Evolutionary conservation across 2,888 invertebrate species (phyloP).

Genomic region (Caenorhabditis macrosperma): DNA sequence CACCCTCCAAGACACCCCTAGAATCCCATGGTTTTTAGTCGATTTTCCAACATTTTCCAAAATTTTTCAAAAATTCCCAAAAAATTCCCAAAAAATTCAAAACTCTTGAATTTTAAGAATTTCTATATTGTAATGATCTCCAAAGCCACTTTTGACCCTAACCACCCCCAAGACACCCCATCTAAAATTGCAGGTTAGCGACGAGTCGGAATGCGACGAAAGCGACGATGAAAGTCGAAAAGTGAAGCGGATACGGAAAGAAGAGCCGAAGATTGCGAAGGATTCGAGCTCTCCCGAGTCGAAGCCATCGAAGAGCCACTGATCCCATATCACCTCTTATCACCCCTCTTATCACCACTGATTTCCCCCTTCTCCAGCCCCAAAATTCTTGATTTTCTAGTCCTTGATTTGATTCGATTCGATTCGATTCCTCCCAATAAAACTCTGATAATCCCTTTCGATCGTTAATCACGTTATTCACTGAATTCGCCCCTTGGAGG

Average conservation of each 20-base stretch:
- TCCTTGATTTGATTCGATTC: conserved; percentile 6
- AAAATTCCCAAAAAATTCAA: too few species aligned
- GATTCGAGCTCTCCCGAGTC: conserved; percentile 45
- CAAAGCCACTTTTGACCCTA: too few species aligned
- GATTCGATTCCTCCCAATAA: too few species aligned
- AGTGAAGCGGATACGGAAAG: conserved; percentile 20
- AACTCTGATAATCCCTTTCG: too few species aligned
- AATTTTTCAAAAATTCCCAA: too few species aligned
- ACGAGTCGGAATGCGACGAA: conserved; percentile 62
- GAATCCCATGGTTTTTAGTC: too few species aligned
- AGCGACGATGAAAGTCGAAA: conserved; percentile 55
- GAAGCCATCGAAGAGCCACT: not conserved
- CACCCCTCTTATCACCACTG: not conserved
- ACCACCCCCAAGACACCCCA: conserved; percentile 17
- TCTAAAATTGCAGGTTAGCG: conserved; percentile 49
- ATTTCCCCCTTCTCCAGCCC: not conserved
- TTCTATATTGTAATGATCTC: too few species aligned
- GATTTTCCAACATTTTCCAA: too few species aligned
- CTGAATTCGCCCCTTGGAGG: too few species aligned
- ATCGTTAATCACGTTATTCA: conserved; percentile 37
- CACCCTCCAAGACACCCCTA: too few species aligned
- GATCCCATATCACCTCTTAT: not conserved
- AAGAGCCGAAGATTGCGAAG: conserved; percentile 14
- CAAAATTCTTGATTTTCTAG: conserved; percentile 10
- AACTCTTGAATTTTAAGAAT: too few species aligned